These are phyloP conservation scores for Cochlearius cochlearius DNA, from an alignment of 2,113 vertebrate species.

Conservation along the genomic window DNA sequence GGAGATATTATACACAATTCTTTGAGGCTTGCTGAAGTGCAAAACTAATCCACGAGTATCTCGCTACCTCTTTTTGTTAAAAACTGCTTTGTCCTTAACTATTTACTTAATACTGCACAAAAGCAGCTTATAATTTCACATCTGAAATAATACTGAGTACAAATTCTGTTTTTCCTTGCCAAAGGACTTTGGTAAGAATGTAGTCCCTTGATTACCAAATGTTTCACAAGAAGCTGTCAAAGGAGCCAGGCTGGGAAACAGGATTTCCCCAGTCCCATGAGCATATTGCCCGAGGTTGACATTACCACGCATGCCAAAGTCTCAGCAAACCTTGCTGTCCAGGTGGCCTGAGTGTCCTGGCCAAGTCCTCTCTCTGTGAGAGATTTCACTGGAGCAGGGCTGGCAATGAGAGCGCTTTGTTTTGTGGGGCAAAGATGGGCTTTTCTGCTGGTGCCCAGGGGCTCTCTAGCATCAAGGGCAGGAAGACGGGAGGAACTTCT, in stretches of 20 bases:
- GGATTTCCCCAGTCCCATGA: not conserved
- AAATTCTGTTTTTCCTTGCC: slow-evolving; percentile 3
- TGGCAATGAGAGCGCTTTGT: not conserved
- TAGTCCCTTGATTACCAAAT: not conserved
- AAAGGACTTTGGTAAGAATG: not conserved
- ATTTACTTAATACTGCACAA: slow-evolving; percentile 20
- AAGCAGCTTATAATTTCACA: slow-evolving; percentile 28
- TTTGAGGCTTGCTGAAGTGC: slow-evolving; percentile 21
- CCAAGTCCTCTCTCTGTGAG: not conserved
- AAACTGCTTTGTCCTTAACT: slow-evolving; percentile 26
- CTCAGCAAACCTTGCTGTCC: not conserved
- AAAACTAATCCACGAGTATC: slow-evolving; percentile 2
- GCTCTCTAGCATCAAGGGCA: not conserved
- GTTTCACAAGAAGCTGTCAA: not conserved
- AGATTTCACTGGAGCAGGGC: not conserved
- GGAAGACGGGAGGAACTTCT: not conserved
- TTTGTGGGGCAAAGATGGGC: not conserved
- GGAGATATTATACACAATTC: slow-evolving; percentile 23
- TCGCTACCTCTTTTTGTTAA: not conserved
- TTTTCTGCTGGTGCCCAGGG: not conserved
- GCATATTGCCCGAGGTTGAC: not conserved
- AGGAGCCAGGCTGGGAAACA: not conserved
- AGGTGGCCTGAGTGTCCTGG: not conserved
- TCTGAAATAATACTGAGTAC: slow-evolving; percentile 1
- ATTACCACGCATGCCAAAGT: not conserved